phyloP scores from a whole-genome alignment of 2,113 vertebrate genomes.

The Carettochelys insculpta region DNA sequence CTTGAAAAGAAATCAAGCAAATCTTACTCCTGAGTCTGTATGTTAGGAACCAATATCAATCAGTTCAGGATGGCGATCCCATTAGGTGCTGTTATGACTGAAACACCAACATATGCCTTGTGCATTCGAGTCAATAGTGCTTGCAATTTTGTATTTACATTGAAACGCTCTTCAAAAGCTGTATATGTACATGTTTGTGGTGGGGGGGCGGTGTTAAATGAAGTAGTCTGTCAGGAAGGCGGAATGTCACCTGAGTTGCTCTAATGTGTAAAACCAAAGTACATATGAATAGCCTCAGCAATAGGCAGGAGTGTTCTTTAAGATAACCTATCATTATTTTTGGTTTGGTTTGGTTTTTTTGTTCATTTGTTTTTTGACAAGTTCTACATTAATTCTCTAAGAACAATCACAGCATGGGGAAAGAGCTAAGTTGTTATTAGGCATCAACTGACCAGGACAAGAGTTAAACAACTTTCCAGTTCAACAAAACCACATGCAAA shows the following conservation, averaged over 20 bases:
- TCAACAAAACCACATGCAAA: conserved; percentile 56
- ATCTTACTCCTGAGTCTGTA: neutral
- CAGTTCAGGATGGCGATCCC: neutral
- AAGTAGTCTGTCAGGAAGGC: neutral
- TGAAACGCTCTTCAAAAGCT: neutral
- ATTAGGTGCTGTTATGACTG: neutral
- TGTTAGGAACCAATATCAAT: neutral
- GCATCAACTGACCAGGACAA: conserved; percentile 26
- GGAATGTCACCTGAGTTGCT: fast-evolving
- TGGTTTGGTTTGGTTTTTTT: too few relatives aligned
- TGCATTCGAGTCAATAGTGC: conserved; percentile 31
- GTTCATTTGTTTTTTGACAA: neutral
- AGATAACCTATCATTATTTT: neutral
- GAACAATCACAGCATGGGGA: neutral
- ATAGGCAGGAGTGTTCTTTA: neutral
- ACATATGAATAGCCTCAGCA: neutral
- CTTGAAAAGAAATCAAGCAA: conserved; percentile 49
- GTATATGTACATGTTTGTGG: neutral
- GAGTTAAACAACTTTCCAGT: conserved; percentile 43
- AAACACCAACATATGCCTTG: neutral
- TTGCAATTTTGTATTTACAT: conserved; percentile 3
- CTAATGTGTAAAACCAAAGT: neutral
- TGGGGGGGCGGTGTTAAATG: neutral
- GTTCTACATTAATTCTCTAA: neutral
- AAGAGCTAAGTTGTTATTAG: neutral